Percentiles rank a stretch among this genome's conserved stretches.
Evolutionary conservation across 2,888 invertebrate genomes (phyloP).

Genomic region (Morpho deidamia): DNA sequence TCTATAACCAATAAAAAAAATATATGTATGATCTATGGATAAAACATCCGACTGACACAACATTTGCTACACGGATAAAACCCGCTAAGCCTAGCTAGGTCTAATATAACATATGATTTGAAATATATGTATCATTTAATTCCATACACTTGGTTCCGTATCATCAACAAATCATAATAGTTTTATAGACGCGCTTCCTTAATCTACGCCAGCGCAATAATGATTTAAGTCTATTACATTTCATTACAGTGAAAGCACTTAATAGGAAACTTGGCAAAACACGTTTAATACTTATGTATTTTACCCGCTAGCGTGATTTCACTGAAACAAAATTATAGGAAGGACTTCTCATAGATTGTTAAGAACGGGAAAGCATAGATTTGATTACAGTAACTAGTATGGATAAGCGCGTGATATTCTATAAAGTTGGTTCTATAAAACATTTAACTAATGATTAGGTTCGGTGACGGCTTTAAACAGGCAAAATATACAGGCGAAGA

Average conservation of each 20-base stretch:
- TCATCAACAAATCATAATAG: no score
- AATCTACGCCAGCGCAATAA: neutral
- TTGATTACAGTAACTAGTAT: conserved; percentile 35
- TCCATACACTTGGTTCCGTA: no score
- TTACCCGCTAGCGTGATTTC: conserved; percentile 39
- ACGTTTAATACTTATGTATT: conserved; percentile 35
- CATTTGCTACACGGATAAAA: no score
- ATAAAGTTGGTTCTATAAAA: conserved; percentile 38
- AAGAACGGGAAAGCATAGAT: conserved; percentile 27
- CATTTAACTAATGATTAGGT: conserved; percentile 38
- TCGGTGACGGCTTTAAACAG: conserved; percentile 18
- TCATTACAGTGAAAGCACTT: conserved; percentile 41
- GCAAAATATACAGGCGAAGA: conserved; percentile 15
- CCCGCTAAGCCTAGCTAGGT: no score
- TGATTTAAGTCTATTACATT: conserved; percentile 1
- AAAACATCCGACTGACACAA: no score
- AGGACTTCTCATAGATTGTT: conserved; percentile 31
- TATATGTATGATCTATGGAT: no score
- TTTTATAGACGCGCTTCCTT: no score
- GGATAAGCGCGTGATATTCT: conserved; percentile 43
- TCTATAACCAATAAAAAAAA: no score
- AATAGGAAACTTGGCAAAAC: conserved; percentile 33
- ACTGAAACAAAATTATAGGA: conserved; percentile 54
- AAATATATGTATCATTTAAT: no score
- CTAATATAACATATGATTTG: no score